Percentiles rank a stretch among this genome's conserved stretches.
Evolutionary conservation across 2,888 invertebrate genomes (phyloP).

Genomic region (Myopa tessellatipennis): DNA sequence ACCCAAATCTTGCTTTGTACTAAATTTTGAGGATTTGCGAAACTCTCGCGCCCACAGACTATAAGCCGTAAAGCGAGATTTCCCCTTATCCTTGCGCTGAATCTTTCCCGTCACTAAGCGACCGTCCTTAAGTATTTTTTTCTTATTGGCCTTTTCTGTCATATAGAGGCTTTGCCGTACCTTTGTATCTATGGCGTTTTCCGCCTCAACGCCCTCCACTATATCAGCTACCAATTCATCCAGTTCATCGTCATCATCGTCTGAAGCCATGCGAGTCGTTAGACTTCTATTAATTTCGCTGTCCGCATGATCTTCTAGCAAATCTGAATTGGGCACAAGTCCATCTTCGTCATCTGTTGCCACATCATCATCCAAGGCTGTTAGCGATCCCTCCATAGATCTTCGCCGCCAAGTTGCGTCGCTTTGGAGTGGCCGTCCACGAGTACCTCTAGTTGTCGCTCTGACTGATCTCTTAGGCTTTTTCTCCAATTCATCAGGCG

Average conservation of each 20-base stretch:
- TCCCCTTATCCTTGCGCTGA: conserved; percentile 83
- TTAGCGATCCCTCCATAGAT: conserved; percentile 24
- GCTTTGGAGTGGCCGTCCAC: conserved; percentile 18
- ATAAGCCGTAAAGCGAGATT: conserved; percentile 86
- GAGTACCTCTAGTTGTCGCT: conserved; percentile 16
- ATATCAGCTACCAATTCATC: conserved; percentile 62
- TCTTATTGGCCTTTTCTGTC: conserved; percentile 83
- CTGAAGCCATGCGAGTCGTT: conserved; percentile 22
- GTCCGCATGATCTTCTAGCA: conserved; percentile 23
- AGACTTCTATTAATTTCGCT: conserved; percentile 33
- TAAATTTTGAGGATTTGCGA: conserved; percentile 70
- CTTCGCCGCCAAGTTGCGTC: conserved; percentile 32
- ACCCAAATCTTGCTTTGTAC: conserved; percentile 55
- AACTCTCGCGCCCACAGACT: conserved; percentile 91
- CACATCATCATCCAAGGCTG: conserved; percentile 49
- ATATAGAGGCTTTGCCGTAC: conserved; percentile 73
- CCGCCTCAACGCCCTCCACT: conserved; percentile 59
- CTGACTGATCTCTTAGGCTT: conserved; percentile 53
- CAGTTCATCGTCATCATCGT: conserved; percentile 60
- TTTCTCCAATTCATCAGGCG: conserved; percentile 83
- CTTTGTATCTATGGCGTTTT: conserved; percentile 57
- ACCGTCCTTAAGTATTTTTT: conserved; percentile 76
- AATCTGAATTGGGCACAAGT: conserved; percentile 53
- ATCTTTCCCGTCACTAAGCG: conserved; percentile 75
- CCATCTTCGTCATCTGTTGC: conserved; percentile 55